Evolutionary conservation across 2,888 invertebrate species (phyloP), one percentile per base, ranked within the genome.

Genomic region (Sphaerophoria rueppellii): DNA sequence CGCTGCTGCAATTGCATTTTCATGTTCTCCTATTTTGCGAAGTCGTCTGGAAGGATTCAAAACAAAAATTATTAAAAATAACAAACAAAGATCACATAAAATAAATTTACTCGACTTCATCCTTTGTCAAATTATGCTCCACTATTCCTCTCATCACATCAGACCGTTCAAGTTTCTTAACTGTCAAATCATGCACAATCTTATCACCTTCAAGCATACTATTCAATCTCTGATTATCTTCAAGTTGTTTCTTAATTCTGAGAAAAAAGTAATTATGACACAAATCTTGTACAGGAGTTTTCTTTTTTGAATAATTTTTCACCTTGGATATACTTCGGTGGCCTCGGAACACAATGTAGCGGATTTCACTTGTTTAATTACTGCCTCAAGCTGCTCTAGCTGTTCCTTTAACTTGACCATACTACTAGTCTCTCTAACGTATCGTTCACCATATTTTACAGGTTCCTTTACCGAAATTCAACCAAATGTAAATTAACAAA

Each of bases 361-460:
- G 83, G 89, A 89, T 76, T 92, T 91, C 3, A 92, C 88, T 74
- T 89, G 88, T 78, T 90, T 91, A 43, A 92, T 91, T 3, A 89
- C 89, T 37, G 87, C 85, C 73, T 91, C 91, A 52, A 92, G 87
- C 1, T 89, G 87, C 65, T 91, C 90, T 4, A 91, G 78, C 40
- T 90, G 88, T 55, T 87, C 73, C 63, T 90, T 90, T 4, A 92
- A 87, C 3, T 89, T 87, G 52, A 89, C 57, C 91, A 92, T 92
- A 78, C 90, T 90, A n/a, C 87, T 82, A 0, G 92, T 92, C 86
- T 92, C 91, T 0, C 92, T 89, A 6, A 90, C 89, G 82, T 91
- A 92, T 6, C 90, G 90, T 61, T 89, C 88, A 11, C 89, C 78
- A 61, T 89, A 79, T 57, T 83, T 55, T 54, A 81, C 65, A 70